Evolutionary conservation across 2,113 vertebrate species (phyloP), one percentile per base, ranked within the genome.

Genomic region (Clarias magur): DNA sequence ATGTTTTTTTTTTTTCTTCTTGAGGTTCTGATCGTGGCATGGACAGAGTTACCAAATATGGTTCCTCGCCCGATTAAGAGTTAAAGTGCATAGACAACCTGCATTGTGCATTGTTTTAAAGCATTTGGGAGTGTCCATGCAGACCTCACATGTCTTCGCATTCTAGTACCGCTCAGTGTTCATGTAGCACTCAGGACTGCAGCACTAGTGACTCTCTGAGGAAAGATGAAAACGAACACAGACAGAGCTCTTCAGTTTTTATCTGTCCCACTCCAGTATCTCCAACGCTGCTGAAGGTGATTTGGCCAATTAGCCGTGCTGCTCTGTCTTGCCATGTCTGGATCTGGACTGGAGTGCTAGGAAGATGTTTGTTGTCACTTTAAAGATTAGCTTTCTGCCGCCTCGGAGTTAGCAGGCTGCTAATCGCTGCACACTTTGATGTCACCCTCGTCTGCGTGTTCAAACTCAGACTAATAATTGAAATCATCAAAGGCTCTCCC

Each of bases 381-480:
- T 89, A 88, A 88, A 92, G 91, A 91, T 92, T 91, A 92, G 86
- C 90, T 60, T 59, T 56, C 60, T 4, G 86, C 88, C 65, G 65
- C 85, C 68, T 88, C 60, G 19, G 75, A 90, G 89, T 90, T 90
- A 85, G 82, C 85, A 82, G 87, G 34, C 73, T 56, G 84, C 83
- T 91, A 91, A 92, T 91, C 89, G 60, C 87, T 68, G 63, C 76
- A 82, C 83, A 84, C 91, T 92, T 92, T 92, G 92, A 91, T 91
- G 90, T 88, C 88, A 56, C 85, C 87, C 72, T 88, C 86, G 57
- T 87, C 87, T 87, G 87, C 80, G 60, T 88, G 90, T 89, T 89
- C 87, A 92, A 91, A 91, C 91, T 90, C 84, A 57, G 85, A 84
- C 81, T 91, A 92, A 91, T 92, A 92, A 92, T 89, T 91, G 91